phyloP scores from a whole-genome alignment of 2,888 invertebrate genomes.

The Amorpha juglandis region DNA sequence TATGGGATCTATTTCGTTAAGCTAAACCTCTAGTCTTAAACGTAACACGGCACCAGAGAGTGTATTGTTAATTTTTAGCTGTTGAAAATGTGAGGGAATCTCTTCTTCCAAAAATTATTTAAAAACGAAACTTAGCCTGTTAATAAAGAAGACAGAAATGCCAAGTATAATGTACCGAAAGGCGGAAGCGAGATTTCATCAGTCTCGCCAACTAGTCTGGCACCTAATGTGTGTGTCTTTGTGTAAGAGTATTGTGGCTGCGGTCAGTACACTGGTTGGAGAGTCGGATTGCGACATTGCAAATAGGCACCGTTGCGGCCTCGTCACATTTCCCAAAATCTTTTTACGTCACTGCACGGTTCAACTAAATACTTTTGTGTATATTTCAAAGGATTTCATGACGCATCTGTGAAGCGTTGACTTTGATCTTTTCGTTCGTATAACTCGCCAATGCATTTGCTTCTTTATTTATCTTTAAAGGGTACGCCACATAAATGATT shows the following conservation, averaged over 20 bases:
- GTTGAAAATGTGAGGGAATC: no score
- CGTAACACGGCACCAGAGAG: no score
- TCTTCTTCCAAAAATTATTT: no score
- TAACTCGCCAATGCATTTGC: background rate
- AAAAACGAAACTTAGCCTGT: background rate
- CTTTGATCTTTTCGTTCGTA: constrained; percentile 19
- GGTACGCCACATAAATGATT: constrained; percentile 12
- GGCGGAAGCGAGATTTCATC: constrained; percentile 23
- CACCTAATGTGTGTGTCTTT: constrained; percentile 5
- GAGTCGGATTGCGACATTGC: constrained; percentile 6
- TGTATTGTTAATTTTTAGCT: no score
- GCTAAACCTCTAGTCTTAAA: no score
- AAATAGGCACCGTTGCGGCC: constrained; percentile 11
- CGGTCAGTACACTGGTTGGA: constrained; percentile 17
- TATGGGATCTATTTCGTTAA: no score
- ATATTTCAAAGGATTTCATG: constrained; percentile 17
- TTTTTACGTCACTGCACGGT: constrained; percentile 4
- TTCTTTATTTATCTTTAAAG: constrained; percentile 15
- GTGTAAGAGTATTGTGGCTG: constrained; percentile 10
- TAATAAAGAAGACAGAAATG: background rate
- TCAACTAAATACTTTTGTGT: constrained; percentile 16
- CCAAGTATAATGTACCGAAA: constrained; percentile 8
- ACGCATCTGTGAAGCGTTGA: constrained; percentile 4
- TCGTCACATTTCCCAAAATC: constrained; percentile 15
- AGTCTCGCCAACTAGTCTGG: constrained; percentile 20